A percentile compares a stretch with the other conserved stretches of the same genome.
These are phyloP conservation scores for Mycteria americana DNA, from an alignment of 2,797 vertebrate genomes.

Conservation along the genomic window DNA sequence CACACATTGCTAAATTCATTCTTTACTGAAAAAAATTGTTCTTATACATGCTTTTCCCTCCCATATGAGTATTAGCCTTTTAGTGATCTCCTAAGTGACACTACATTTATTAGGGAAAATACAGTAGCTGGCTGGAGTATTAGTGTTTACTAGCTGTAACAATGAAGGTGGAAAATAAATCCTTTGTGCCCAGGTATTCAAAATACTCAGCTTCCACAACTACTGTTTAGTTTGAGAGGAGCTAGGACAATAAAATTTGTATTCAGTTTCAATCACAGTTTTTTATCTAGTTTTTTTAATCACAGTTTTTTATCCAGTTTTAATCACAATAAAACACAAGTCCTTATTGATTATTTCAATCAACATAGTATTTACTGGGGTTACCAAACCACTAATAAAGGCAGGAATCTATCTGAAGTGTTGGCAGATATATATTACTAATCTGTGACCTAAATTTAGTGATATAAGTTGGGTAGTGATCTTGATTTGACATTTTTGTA, in stretches of 20 bases:
- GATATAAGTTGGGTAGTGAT: neutral
- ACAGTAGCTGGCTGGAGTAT: neutral
- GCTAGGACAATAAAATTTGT: too few species aligned
- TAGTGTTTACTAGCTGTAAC: neutral
- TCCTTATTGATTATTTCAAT: neutral
- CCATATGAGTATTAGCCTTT: neutral
- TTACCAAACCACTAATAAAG: neutral
- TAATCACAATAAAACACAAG: neutral
- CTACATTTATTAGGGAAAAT: neutral
- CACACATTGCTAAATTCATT: neutral
- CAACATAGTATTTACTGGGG: neutral
- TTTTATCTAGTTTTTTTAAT: too few species aligned
- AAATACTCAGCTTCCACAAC: neutral
- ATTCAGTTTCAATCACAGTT: too few species aligned
- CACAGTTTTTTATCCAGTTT: too few species aligned
- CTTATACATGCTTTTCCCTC: neutral
- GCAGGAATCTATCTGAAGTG: neutral
- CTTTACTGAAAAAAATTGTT: neutral
- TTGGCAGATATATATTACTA: neutral
- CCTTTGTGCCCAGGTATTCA: neutral
- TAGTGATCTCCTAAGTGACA: neutral
- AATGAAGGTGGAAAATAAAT: neutral
- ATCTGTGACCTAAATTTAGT: neutral
- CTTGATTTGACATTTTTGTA: neutral
- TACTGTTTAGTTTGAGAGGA: neutral